Conservation (phyloP, 2,888 invertebrate genomes). For the Synergus gifuensis region DNA sequence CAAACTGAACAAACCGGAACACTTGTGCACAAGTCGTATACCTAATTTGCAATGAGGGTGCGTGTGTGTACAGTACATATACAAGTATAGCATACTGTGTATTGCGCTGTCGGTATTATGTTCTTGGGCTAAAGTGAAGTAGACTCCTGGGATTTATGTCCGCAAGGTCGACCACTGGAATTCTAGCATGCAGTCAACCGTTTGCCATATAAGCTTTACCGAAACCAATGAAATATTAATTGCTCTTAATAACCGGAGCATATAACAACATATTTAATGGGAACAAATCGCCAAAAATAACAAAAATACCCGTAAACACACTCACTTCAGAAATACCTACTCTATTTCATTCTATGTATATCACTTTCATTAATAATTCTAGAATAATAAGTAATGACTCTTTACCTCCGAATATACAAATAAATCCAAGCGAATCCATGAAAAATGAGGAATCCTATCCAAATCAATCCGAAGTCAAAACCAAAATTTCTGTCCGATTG, state of each 20-base stretch:
- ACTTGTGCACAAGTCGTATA: conserved; percentile 47
- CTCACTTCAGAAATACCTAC: not conserved
- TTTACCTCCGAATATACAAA: no score
- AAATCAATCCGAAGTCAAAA: no score
- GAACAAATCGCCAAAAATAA: not conserved
- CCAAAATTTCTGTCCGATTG: no score
- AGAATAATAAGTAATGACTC: no score
- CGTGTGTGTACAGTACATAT: conserved; percentile 22
- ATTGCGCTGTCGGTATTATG: conserved; percentile 48
- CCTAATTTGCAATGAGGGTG: conserved; percentile 48
- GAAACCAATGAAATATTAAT: conserved; percentile 22
- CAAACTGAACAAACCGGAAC: conserved; percentile 34
- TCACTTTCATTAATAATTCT: no score
- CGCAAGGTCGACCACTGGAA: conserved; percentile 53
- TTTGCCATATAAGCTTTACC: conserved; percentile 26
- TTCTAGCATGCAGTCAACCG: conserved; percentile 47
- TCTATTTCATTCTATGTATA: not conserved
- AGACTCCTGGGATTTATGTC: conserved; percentile 53
- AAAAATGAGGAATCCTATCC: no score
- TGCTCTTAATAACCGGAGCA: conserved; percentile 3
- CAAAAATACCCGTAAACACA: not conserved
- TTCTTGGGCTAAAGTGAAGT: conserved; percentile 53
- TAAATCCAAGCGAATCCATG: no score
- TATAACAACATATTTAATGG: not conserved
- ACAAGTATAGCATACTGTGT: conserved; percentile 42